Evolutionary conservation across 2,888 invertebrate genomes (phyloP), one percentile per base, ranked within the genome.

Genomic region (Harpalus rubripes): DNA sequence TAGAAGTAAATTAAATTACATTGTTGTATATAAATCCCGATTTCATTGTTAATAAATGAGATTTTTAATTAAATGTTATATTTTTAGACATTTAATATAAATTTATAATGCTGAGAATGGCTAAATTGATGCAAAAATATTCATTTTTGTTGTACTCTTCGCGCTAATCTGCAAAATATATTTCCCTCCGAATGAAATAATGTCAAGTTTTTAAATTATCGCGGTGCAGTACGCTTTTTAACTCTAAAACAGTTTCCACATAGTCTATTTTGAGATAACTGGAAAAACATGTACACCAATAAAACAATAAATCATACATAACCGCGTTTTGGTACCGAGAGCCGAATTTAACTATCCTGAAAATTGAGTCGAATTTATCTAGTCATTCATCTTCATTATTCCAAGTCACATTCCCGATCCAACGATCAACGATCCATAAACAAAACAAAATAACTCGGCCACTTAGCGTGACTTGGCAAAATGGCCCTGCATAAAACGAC

Each of bases 361-460:
- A 74, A 74, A 74, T 74, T 74, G 72, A 44, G 72, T 74, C 72
- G 72, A 74, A 74, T 74, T 74, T 74, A 74, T 74, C 44, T 74
- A 41, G 72, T 44, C 44, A 74, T 74, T 74, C 72, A 44, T 74
- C 72, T 74, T 74, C 72, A 74, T 74, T 74, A 74, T 74, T 74
- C 72, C 72, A 74, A 74, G 72, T 74, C 44, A 74, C 72, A 74
- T 74, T 74, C 18, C 8, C 72, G 26, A 41, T 68, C 41, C 68
- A 68, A 68, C 68, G 68, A 68, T 74, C 68, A 68, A 68, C 68
- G 68, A 68, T 74, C 44, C 72, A 44, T 44, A 74, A 32, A 74
- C 72, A 74, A 74, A 74, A 74, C 44, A 74, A 44, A 74, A 74
- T 74, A 74, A 52, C 72, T 10, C 12, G 1, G 72, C 72, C 72